Percentiles rank a stretch among this genome's conserved stretches.
These are phyloP conservation scores for Rhabdornis inornatus DNA, from an alignment of 2,113 vertebrate genomes.

Conservation along the genomic window DNA sequence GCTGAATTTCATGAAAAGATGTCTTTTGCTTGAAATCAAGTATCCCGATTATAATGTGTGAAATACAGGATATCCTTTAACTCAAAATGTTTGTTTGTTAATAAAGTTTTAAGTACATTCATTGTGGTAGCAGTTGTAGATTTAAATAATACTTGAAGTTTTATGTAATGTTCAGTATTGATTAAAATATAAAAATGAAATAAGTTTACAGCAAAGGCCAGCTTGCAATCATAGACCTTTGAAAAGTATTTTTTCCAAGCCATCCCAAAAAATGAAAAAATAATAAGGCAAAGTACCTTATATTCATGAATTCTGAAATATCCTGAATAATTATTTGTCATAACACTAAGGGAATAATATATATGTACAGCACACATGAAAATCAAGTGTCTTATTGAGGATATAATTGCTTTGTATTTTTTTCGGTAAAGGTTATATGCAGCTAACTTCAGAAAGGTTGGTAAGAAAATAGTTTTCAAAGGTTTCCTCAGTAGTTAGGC, in stretches of 20 bases:
- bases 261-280: neutral
- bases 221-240: neutral
- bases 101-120: neutral
- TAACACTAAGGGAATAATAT: neutral
- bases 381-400: neutral
- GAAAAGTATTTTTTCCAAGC: neutral
- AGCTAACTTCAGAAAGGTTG: neutral
- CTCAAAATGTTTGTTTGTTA: neutral
- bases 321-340: neutral
- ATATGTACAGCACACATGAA: neutral
- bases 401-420: neutral
- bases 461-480: neutral
- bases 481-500: neutral
- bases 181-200: neutral
- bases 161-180: neutral
- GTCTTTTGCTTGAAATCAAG: neutral
- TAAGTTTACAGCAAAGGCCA: neutral
- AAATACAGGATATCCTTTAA: neutral
- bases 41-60: neutral
- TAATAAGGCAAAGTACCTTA: neutral
- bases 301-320: neutral
- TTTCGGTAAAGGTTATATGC: neutral
- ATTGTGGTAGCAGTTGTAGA: neutral
- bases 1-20: neutral
- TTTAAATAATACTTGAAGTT: neutral